Conservation (phyloP, 2,888 invertebrate genomes). For the Osedax fenrisi region DNA sequence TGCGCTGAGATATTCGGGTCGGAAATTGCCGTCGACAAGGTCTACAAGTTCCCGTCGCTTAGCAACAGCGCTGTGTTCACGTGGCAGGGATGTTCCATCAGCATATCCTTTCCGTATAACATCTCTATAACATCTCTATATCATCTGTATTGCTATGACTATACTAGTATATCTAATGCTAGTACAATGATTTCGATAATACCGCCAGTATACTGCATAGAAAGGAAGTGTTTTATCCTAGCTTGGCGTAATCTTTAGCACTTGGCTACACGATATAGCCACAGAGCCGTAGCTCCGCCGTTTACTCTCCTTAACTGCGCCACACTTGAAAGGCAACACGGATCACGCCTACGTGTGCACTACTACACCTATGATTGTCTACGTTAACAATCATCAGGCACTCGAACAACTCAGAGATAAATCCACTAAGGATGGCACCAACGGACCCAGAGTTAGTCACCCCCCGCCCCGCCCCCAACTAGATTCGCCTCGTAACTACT, state of each 20-base stretch:
- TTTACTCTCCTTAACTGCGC: neutral
- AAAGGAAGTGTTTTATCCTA: too few species aligned
- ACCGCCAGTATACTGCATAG: too few species aligned
- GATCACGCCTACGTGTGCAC: conserved; percentile 87
- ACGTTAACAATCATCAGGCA: conserved; percentile 86
- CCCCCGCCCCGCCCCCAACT: neutral
- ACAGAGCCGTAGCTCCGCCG: too few species aligned
- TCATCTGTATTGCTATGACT: too few species aligned
- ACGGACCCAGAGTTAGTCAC: conserved; percentile 46
- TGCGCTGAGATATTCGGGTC: conserved; percentile 92
- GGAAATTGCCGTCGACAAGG: conserved; percentile 79
- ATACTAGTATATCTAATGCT: too few species aligned
- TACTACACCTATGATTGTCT: conserved; percentile 90
- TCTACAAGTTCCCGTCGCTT: conserved; percentile 74
- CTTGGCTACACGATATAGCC: too few species aligned
- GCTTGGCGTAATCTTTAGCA: too few species aligned
- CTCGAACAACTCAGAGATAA: conserved; percentile 74
- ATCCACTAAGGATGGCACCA: conserved; percentile 60
- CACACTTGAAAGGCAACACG: conserved; percentile 66
- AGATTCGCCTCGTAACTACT: too few species aligned
- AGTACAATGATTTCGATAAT: too few species aligned
- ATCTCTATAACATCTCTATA: neutral
- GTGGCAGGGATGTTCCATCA: conserved; percentile 82
- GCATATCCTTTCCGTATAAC: conserved; percentile 50
- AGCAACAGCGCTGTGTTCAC: conserved; percentile 90